Evolutionary conservation across 2,113 vertebrate species (phyloP), one percentile per base, ranked within the genome.

Genomic region (Xiphophorus couchianus): DNA sequence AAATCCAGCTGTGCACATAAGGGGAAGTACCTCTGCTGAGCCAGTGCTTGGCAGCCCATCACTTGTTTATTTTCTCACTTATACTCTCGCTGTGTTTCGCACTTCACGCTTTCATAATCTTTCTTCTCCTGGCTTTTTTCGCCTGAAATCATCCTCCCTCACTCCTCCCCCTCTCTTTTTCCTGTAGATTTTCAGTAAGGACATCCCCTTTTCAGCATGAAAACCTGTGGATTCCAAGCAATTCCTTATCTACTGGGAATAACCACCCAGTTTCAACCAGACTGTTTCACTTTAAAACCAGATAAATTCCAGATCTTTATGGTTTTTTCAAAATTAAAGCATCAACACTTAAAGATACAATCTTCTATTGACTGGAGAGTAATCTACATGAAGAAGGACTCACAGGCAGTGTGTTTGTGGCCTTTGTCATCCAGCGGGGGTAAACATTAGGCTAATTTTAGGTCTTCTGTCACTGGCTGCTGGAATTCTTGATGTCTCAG

Each of bases 1-100:
- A 88, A 91, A 88, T 91, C 85, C 90, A 93, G 93, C 92, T 93
- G 90, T 86, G 85, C 89, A 87, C 84, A 90, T 91, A 89, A 85
- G 92, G 88, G 91, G 93, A 91, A 94, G 88, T 89, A 92, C 93
- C 91, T 89, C 79, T 68, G 68, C 84, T 82, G 74, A 89, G 90
- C 91, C 90, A 86, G 83, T 78, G 77, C 90, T 89, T 82, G 90
- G 88, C 93, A 89, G 89, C 76, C 66, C 73, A 28, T 62, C 58
- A 61, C 85, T 78, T 93, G 86, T 91, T 92, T 89, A 84, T 92
- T 92, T 87, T 88, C 84, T 88, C 78, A 74, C 84, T 82, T 73
- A 61, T 87, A 62, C 77, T 86, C 82, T 69, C 27, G 58, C 83
- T 77, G 66, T 76, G 64, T 88, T 78, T 84, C 64, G 54, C 80